A percentile compares a stretch with the other conserved stretches of the same genome.
phyloP scores from a whole-genome alignment of 2,888 invertebrate species.

The Rhaphigaster nebulosa region DNA sequence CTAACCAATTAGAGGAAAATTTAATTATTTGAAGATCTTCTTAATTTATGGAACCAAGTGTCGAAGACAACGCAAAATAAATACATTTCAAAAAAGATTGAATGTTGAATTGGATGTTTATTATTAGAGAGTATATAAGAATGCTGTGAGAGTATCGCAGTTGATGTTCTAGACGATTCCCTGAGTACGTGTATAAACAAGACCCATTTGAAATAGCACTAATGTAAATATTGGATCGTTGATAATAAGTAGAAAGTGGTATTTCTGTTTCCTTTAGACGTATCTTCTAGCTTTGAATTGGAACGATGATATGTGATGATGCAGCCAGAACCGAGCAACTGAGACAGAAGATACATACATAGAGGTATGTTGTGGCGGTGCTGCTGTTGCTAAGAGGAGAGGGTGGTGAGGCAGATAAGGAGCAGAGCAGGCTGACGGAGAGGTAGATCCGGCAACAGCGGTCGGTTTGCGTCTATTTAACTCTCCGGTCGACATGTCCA shows the following conservation, averaged over 20 bases:
- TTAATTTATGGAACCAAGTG: too few species aligned
- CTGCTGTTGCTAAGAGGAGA: slow-evolving; percentile 30
- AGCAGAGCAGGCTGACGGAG: slow-evolving; percentile 9
- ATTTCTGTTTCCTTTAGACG: not conserved
- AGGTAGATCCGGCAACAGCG: slow-evolving; percentile 50
- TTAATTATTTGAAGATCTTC: too few species aligned
- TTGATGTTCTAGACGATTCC: not conserved
- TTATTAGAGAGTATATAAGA: not conserved
- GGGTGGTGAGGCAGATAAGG: not conserved
- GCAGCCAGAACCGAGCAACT: not conserved
- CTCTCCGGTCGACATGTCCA: slow-evolving; percentile 39
- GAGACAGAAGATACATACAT: not conserved
- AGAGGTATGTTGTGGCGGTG: not conserved
- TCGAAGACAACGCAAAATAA: too few species aligned
- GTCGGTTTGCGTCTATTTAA: slow-evolving; percentile 52
- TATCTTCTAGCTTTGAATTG: not conserved
- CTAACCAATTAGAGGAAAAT: too few species aligned
- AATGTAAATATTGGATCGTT: not conserved
- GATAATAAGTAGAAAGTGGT: not conserved
- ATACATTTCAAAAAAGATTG: not conserved
- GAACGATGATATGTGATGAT: not conserved
- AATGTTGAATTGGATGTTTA: not conserved
- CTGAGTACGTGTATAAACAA: not conserved
- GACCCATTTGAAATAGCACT: not conserved
- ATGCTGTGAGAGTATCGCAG: too few species aligned